Evolutionary conservation across 2,113 vertebrate genomes (phyloP).

Genomic region (Melanerpes formicivorus): DNA sequence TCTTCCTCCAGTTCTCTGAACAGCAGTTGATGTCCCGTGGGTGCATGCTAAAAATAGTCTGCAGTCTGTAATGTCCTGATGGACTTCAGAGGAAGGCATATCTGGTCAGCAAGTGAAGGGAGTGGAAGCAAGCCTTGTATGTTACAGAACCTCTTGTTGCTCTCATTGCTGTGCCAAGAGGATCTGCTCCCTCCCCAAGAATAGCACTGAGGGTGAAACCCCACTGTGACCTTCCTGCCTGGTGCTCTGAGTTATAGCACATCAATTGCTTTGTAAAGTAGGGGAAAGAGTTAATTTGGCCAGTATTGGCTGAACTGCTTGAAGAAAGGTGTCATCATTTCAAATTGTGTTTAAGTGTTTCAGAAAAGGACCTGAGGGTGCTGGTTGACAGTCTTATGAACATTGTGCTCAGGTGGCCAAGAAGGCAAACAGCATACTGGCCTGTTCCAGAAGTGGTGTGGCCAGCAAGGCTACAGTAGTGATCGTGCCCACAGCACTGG

Average conservation of each 20-base stretch:
- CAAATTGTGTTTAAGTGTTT: not conserved
- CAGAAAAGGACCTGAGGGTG: too few relatives aligned
- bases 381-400: too few relatives aligned
- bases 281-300: not conserved
- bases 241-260: not conserved
- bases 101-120: constrained; percentile 7
- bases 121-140: not conserved
- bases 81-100: not conserved
- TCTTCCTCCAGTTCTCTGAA: not conserved
- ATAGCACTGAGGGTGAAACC: not conserved
- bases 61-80: not conserved
- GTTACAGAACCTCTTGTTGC: not conserved
- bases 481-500: too few relatives aligned
- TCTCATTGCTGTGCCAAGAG: not conserved
- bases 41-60: constrained; percentile 39
- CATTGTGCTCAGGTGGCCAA: too few relatives aligned
- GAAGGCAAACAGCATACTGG: too few relatives aligned
- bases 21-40: constrained; percentile 3
- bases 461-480: too few relatives aligned
- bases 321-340: not conserved
- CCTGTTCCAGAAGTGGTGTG: too few relatives aligned
- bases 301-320: not conserved
- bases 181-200: not conserved
- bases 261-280: not conserved
- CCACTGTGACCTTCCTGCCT: not conserved